Conservation (phyloP, 2,113 vertebrate genomes). For the Garra rufa region DNA sequence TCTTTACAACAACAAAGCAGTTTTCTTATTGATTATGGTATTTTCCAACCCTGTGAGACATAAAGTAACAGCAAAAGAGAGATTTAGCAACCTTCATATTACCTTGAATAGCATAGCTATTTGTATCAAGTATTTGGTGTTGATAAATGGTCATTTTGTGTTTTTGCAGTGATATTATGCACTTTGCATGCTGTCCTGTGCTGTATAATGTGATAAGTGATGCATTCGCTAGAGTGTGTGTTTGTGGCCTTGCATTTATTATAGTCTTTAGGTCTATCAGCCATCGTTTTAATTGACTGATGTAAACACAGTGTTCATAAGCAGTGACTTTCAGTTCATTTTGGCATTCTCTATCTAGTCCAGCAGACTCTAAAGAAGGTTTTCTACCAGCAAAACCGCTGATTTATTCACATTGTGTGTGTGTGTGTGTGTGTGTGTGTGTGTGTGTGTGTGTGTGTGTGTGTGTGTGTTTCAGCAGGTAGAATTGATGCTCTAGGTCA, state of each 20-base stretch:
- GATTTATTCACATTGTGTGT: background rate
- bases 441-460: constrained; percentile 17
- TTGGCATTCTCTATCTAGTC: background rate
- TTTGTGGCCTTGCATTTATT: background rate
- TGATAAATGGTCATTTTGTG: background rate
- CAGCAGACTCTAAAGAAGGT: background rate
- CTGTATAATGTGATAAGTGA: background rate
- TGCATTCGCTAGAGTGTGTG: background rate
- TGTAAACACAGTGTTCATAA: background rate
- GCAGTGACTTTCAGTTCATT: background rate
- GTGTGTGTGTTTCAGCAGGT: background rate
- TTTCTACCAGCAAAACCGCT: background rate
- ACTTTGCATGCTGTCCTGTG: background rate
- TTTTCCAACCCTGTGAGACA: background rate
- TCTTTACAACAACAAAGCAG: background rate
- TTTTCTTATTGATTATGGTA: constrained; percentile 1
- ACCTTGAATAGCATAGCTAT: background rate
- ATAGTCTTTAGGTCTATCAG: background rate
- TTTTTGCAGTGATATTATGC: background rate
- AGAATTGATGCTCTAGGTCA: background rate
- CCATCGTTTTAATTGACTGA: background rate
- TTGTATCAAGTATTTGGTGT: background rate
- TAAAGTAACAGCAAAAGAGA: background rate
- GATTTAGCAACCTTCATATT: background rate
- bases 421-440: constrained; percentile 1